Evolutionary conservation across 2,888 invertebrate genomes (phyloP).

Genomic region (Drepanosiphum platanoidis): DNA sequence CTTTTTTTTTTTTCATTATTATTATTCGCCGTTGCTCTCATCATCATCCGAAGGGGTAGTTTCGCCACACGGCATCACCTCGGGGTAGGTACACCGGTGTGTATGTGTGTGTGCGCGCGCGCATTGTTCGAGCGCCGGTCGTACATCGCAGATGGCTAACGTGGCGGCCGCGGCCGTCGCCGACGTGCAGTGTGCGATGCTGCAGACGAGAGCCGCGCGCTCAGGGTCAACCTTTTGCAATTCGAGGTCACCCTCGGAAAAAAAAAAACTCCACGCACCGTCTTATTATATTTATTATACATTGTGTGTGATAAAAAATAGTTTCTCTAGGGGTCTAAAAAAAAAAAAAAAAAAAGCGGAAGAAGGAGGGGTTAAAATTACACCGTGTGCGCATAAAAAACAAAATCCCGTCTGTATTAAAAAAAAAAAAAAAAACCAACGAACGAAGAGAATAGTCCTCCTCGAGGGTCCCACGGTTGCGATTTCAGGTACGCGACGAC

Average conservation of each 20-base stretch:
- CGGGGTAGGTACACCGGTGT: slow-evolving; percentile 10
- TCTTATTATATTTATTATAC: slow-evolving; percentile 28
- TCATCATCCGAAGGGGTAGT: slow-evolving; percentile 47
- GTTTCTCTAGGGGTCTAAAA: slow-evolving; percentile 46
- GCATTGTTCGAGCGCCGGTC: slow-evolving; percentile 61
- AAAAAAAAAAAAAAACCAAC: slow-evolving; percentile 21
- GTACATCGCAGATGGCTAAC: slow-evolving; percentile 64
- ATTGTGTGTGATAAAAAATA: slow-evolving; percentile 34
- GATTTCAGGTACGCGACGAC: slow-evolving; percentile 42
- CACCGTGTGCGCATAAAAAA: slow-evolving; percentile 49
- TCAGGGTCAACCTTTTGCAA: slow-evolving; percentile 65
- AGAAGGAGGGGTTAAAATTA: slow-evolving; percentile 61
- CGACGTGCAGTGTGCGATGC: slow-evolving; percentile 60
- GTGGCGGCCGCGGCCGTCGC: no score
- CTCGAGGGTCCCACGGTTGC: slow-evolving; percentile 61
- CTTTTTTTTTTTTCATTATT: not conserved
- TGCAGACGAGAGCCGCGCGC: slow-evolving; percentile 63
- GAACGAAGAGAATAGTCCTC: slow-evolving; percentile 24
- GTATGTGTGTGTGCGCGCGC: not conserved
- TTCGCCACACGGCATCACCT: slow-evolving; percentile 47
- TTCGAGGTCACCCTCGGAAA: slow-evolving; percentile 65
- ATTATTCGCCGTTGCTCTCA: not conserved
- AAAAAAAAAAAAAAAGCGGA: slow-evolving; percentile 57
- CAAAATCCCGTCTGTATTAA: slow-evolving; percentile 43
- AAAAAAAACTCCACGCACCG: slow-evolving; percentile 3